Base-by-base conservation (phyloP, 2,888 invertebrate species). In the Synanthedon vespiformis region DNA sequence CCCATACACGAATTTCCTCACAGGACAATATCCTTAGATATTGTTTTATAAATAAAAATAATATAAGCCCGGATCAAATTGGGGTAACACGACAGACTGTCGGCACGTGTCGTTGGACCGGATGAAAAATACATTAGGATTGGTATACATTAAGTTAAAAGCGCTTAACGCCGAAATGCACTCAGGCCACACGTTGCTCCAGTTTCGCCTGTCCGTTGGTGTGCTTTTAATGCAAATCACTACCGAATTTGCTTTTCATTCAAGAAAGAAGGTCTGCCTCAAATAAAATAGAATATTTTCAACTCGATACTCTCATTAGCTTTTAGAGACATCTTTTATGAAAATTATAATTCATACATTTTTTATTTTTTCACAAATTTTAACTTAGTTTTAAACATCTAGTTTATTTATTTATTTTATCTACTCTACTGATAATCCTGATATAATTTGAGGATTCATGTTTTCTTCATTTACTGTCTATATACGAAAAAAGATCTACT, bases 121-220 rank as follows among this genome's bases (percentile, higher is more conserved):
- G 44, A 44, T 44, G 44, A 44, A 44, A 44, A 44, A 58, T 59
- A 57, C 59, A 54, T 61, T 63, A 56, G 53, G 55, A 59, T 57
- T 59, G 54, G 57, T 58, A 63, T 60, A 64, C 59, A 66, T 67
- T 65, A 70, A 64, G 59, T 67, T 68, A 65, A 72, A 70, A 72
- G 68, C 58, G 57, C 63, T 72, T 70, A 65, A 73, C 70, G 64
- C 61, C 61, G 57, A 74, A 77, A 74, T 74, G 77, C 77, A 76
- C 77, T 77, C 68, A 65, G 64, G 65, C 61, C 58, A 56, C 59
- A 57, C 56, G 53, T 55, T 58, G 63, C 61, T 57, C 64, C 60
- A 63, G 63, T 66, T 67, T 62, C 63, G 59, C 62, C 60, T 68
- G 66, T 67, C 71, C 68, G 55, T 59, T 61, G 55, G 59, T 63